Conservation (phyloP, 1,140 invertebrate species). For the Potamilus streckersoni region DNA sequence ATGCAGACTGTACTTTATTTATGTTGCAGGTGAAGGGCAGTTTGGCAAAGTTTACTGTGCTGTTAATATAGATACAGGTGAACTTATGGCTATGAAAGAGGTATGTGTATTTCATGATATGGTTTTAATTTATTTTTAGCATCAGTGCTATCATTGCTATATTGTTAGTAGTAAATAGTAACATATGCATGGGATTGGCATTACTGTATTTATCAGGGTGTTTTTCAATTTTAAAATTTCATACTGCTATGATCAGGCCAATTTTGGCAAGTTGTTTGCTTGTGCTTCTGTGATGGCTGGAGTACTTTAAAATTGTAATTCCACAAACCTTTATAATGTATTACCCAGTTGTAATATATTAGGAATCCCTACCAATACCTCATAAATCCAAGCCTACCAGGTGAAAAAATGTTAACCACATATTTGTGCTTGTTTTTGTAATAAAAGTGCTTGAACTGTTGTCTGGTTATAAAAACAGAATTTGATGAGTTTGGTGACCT, state of each 20-base stretch:
- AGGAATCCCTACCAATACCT: too few species aligned
- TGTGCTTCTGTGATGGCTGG: not conserved
- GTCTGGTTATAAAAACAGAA: too few species aligned
- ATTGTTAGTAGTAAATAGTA: not conserved
- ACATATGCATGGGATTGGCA: not conserved
- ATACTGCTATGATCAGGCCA: not conserved
- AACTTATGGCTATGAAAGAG: constrained; percentile 95
- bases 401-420: too few species aligned
- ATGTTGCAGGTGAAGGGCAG: constrained; percentile 77
- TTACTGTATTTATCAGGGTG: not conserved
- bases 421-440: too few species aligned
- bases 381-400: too few species aligned
- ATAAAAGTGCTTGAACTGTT: too few species aligned
- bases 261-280: not conserved
- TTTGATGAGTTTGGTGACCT: too few species aligned
- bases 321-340: too few species aligned
- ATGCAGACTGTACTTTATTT: not conserved
- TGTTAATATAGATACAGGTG: constrained; percentile 90
- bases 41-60: constrained; percentile 92
- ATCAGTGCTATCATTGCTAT: not conserved
- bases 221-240: not conserved
- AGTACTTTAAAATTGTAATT: too few species aligned
- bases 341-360: too few species aligned
- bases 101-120: constrained; percentile 38
- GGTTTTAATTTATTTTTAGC: not conserved